phyloP scores from a whole-genome alignment of 2,888 invertebrate species.

The Gastracanthus pulcherrimus region DNA sequence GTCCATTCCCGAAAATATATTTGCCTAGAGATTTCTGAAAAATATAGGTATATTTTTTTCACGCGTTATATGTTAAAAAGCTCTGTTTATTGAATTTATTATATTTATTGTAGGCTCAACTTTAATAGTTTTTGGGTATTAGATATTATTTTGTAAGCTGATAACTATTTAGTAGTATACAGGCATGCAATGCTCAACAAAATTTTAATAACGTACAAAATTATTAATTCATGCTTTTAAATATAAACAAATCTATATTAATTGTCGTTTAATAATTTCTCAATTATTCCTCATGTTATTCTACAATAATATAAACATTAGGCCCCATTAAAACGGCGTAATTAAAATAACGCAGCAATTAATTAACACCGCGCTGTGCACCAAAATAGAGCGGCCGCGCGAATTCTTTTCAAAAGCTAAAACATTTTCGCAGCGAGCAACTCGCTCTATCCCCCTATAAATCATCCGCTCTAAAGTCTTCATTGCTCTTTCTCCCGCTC shows the following conservation, averaged over 20 bases:
- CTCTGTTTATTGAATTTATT: constrained; percentile 10
- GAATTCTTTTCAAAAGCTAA: constrained; percentile 20
- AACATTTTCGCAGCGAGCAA: constrained; percentile 33
- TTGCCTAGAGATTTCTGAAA: constrained; percentile 58
- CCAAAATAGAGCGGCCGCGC: constrained; percentile 2
- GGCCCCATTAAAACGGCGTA: background rate
- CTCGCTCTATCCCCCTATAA: background rate
- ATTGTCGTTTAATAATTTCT: too few relatives aligned
- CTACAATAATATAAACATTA: too few relatives aligned
- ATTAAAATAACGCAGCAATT: background rate
- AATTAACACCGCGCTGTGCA: background rate
- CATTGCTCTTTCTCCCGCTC: constrained; percentile 17
- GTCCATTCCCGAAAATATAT: constrained; percentile 60
- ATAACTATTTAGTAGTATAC: too few relatives aligned
- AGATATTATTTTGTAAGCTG: background rate
- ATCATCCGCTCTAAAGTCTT: constrained; percentile 45
- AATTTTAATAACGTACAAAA: too few relatives aligned
- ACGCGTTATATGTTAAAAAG: background rate
- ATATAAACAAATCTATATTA: too few relatives aligned
- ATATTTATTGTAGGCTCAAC: too few relatives aligned
- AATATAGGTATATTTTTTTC: constrained; percentile 45
- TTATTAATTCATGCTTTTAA: too few relatives aligned
- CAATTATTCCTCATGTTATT: too few relatives aligned
- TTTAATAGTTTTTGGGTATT: too few relatives aligned
- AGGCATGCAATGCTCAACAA: too few relatives aligned